Evolutionary conservation across 2,888 invertebrate species (phyloP), one percentile per base, ranked within the genome.

Genomic region (Antheraea yamamai): DNA sequence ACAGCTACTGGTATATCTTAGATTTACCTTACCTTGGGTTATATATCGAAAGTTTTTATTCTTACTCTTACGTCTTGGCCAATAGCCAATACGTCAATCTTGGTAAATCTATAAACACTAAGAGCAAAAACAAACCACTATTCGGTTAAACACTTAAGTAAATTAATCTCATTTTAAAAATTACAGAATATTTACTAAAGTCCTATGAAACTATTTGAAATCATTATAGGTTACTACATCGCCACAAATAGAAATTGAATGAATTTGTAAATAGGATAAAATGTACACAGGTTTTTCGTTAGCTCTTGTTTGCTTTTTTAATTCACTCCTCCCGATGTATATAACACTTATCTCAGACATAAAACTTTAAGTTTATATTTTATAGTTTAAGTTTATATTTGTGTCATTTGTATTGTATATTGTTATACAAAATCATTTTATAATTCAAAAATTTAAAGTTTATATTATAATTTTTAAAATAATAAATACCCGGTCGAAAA

Each of bases 401-500:
- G 14, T 12, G 12, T 14, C 14, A 64, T 0, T 64, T 12, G 14
- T 23, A 64, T 12, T 64, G 4, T 26, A 16, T 7, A 30, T 30
- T 23, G 20, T 6, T 4, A 61, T 61, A 23, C 8, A 8, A 61
- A 61, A 61, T n/a, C n/a, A 10, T 8, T 35, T 30, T 68, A 18
- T 8, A 35, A 35, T 18, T 1, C 12, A 26, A 64, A 64, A 64
- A 55, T n/a, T 30, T 26, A 64, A 12, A 64, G 26, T 0, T 1
- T 26, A 12, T 23, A 10, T 66, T 35, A 16, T 35, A 35, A 7
- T 39, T n/a, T 39, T 23, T 12, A 51, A 74, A 66, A 66, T 51
- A 51, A 20, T 26, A 74, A 66, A 77, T 89, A 94, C 95, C 93
- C 90, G 95, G 95, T 79, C 91, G 88, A 86, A 92, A 95, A 8